Evolutionary conservation across 2,888 invertebrate genomes (phyloP).

Genomic region (Tetragnatha montana): DNA sequence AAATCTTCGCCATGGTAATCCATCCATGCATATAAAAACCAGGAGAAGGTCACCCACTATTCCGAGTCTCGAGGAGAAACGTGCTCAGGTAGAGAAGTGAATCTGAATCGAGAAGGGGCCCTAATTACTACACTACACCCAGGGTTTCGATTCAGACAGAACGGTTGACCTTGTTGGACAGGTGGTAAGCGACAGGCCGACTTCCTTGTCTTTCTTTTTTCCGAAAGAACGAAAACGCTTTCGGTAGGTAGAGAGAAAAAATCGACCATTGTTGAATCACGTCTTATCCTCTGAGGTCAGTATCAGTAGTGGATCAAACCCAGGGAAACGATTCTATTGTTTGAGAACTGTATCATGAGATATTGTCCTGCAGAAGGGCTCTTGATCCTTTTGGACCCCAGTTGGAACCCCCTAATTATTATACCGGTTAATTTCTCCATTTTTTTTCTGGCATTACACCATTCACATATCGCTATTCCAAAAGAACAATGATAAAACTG

Average conservation of each 20-base stretch:
- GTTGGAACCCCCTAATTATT: no score
- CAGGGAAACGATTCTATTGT: no score
- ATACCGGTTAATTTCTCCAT: no score
- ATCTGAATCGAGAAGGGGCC: constrained; percentile 21
- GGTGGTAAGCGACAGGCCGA: constrained; percentile 23
- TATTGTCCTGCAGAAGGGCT: no score
- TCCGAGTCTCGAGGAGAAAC: neutral
- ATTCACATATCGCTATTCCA: no score
- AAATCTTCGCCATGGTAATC: neutral
- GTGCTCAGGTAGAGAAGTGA: constrained; percentile 13
- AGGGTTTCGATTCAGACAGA: neutral
- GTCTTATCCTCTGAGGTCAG: no score
- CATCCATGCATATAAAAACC: neutral
- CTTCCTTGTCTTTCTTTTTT: neutral
- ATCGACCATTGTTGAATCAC: neutral
- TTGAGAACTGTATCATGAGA: no score
- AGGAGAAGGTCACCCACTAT: constrained; percentile 26
- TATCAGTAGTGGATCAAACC: no score
- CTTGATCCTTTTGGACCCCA: no score
- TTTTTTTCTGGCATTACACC: no score
- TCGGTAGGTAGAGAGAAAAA: neutral
- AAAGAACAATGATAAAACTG: no score
- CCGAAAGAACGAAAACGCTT: neutral
- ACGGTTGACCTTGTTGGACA: constrained; percentile 36
- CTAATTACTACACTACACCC: neutral